Conservation (phyloP, 2,888 invertebrate species). For the Hyles lineata region DNA sequence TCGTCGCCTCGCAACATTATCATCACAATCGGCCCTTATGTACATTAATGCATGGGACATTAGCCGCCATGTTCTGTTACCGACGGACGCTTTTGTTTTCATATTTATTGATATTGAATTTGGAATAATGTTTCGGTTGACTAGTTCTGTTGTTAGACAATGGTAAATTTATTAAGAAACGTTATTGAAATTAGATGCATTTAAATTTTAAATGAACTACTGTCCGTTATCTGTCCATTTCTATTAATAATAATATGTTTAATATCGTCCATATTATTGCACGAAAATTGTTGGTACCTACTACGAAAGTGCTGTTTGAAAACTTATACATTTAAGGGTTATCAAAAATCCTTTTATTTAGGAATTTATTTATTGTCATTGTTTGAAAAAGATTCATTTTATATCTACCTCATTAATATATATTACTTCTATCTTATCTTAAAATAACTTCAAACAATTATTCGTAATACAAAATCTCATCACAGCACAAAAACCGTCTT, state of each 20-base stretch:
- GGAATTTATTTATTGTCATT: background rate
- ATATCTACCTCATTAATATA: background rate
- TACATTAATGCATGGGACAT: conserved; percentile 30
- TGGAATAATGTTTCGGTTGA: background rate
- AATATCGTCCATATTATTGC: too few relatives aligned
- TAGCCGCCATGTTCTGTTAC: conserved; percentile 20
- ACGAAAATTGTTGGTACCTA: too few relatives aligned
- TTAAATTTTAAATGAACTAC: too few relatives aligned
- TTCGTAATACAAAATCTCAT: background rate
- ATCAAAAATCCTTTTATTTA: too few relatives aligned
- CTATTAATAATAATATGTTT: too few relatives aligned
- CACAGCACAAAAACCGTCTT: background rate
- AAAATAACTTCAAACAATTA: background rate
- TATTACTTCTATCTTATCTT: too few relatives aligned
- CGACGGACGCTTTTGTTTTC: conserved; percentile 25
- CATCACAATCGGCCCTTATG: conserved; percentile 39
- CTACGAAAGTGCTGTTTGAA: background rate
- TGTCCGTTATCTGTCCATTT: too few relatives aligned
- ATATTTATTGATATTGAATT: conserved; percentile 8
- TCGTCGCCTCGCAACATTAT: conserved; percentile 29
- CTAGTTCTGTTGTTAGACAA: background rate
- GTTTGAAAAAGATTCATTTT: background rate
- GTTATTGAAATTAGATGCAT: too few relatives aligned
- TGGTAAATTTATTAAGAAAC: too few relatives aligned
- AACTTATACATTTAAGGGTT: background rate